Conservation (phyloP, 2,113 vertebrate genomes). For the Cathartes aura region DNA sequence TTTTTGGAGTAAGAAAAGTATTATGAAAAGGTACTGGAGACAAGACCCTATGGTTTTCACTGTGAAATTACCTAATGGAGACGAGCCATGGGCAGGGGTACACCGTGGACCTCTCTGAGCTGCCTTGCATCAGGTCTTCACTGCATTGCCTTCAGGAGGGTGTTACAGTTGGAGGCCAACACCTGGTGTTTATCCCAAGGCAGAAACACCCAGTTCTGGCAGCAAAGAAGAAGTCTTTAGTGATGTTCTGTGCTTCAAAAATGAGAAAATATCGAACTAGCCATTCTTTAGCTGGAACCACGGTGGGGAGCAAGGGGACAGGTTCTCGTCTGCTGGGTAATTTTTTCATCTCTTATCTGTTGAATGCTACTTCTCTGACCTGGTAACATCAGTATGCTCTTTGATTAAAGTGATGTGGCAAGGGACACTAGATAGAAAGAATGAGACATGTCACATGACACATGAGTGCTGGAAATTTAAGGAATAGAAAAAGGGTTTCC, state of each 20-base stretch:
- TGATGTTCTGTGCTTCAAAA: neutral
- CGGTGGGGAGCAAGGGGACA: neutral
- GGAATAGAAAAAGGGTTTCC: neutral
- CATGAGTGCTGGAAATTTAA: neutral
- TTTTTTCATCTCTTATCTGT: neutral
- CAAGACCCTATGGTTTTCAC: neutral
- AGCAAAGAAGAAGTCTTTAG: neutral
- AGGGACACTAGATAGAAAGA: neutral
- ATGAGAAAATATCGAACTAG: neutral
- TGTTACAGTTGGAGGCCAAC: neutral
- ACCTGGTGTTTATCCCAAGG: neutral
- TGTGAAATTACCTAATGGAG: neutral
- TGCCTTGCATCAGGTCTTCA: neutral
- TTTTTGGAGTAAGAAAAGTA: neutral
- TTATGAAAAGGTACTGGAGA: neutral
- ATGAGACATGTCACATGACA: neutral
- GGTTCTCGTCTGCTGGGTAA: neutral
- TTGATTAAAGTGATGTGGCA: neutral
- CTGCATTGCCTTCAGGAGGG: neutral
- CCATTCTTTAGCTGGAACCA: neutral
- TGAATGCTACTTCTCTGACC: neutral
- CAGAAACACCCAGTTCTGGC: neutral
- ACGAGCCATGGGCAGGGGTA: fast-evolving
- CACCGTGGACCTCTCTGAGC: neutral
- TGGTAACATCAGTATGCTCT: neutral